Conservation (phyloP, 2,888 invertebrate species). For the Ariolimax columbianus region DNA sequence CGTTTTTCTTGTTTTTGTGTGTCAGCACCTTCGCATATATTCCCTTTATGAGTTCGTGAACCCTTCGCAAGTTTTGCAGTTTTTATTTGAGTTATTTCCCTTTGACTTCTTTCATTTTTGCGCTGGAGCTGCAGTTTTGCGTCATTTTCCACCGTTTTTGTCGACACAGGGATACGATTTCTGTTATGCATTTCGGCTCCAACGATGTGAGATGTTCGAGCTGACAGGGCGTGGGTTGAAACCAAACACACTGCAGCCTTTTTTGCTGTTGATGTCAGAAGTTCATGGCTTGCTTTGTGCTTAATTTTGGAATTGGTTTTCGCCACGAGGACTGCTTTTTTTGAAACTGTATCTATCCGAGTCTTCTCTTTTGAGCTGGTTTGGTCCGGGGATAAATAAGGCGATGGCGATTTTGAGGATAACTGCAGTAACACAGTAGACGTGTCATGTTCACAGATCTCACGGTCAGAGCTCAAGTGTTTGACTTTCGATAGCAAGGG, state of each 20-base stretch:
- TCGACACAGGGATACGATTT: not conserved
- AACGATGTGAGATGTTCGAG: not conserved
- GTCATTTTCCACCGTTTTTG: not conserved
- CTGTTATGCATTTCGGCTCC: not conserved
- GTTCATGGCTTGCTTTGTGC: not conserved
- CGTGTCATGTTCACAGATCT: conserved; percentile 50
- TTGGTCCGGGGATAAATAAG: not conserved
- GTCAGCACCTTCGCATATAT: not conserved
- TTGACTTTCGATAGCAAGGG: not conserved
- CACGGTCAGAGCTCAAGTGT: conserved; percentile 25
- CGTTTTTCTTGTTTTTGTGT: not conserved
- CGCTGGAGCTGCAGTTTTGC: not conserved
- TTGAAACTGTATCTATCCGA: not conserved
- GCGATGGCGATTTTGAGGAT: not conserved
- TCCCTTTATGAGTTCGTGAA: not conserved
- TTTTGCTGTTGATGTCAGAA: not conserved
- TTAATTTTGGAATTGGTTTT: not conserved
- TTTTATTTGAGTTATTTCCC: conserved; percentile 18
- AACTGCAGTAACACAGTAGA: not conserved
- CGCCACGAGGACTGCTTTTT: not conserved
- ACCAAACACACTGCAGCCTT: not conserved
- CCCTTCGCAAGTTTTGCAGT: not conserved
- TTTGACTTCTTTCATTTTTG: not conserved
- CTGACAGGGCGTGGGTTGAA: not conserved
- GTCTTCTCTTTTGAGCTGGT: not conserved